Conservation (phyloP, 1,140 invertebrate species). For the Hyphantria cunea region DNA sequence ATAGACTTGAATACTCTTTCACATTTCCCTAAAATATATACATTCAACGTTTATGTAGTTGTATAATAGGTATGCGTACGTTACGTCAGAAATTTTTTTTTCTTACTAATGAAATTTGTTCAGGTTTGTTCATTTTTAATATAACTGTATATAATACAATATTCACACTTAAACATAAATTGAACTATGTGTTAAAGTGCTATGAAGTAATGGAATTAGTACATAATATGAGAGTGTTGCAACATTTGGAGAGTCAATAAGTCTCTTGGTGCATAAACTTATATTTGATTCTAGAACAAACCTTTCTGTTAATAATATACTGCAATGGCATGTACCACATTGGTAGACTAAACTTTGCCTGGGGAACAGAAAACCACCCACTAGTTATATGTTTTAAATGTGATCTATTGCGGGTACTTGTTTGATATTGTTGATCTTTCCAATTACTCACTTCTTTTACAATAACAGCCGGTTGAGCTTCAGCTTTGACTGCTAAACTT, state of each 20-base stretch:
- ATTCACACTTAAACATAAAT: not conserved
- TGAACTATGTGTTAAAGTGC: not conserved
- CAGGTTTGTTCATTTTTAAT: too few species aligned
- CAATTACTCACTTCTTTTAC: constrained; percentile 71
- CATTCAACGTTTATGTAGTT: too few species aligned
- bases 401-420: constrained; percentile 31
- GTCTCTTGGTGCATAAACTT: constrained; percentile 41
- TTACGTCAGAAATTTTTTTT: not conserved
- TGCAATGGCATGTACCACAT: constrained; percentile 31
- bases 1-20: too few species aligned
- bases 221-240: constrained; percentile 6
- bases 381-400: too few species aligned
- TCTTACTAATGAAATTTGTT: not conserved
- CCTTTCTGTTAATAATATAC: constrained; percentile 42
- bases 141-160: too few species aligned
- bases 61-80: too few species aligned
- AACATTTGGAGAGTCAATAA: constrained; percentile 39
- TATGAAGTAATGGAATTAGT: not conserved
- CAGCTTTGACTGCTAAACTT: constrained; percentile 40
- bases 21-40: too few species aligned
- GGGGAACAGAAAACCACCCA: constrained; percentile 40
- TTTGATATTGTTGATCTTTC: constrained; percentile 16
- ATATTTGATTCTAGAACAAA: constrained; percentile 34
- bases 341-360: constrained; percentile 29
- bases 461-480: constrained; percentile 47